Conservation (phyloP, 2,113 vertebrate genomes). For the Capricornis sumatraensis region DNA sequence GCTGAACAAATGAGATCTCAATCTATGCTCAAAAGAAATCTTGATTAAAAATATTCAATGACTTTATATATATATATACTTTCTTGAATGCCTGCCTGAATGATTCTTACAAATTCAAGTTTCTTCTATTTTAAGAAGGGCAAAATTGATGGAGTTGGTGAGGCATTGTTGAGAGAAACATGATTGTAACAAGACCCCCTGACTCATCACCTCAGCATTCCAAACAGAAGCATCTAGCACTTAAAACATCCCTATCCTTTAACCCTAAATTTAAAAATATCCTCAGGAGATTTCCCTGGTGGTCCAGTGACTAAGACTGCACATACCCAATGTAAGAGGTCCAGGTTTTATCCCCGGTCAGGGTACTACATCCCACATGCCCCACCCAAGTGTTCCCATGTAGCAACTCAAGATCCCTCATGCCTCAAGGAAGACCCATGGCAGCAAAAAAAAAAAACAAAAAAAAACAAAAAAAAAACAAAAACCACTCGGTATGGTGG, state of each 20-base stretch:
- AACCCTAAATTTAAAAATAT: not conserved
- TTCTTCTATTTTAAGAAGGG: not conserved
- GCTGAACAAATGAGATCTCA: not conserved
- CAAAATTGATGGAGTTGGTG: too few relatives aligned
- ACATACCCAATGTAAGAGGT: not conserved
- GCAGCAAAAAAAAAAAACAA: not conserved
- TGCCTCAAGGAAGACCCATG: not conserved
- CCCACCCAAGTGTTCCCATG: not conserved
- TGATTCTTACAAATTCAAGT: not conserved
- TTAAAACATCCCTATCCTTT: not conserved
- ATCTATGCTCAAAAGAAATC: not conserved
- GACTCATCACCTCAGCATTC: not conserved
- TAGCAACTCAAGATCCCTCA: not conserved
- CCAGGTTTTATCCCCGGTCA: not conserved
- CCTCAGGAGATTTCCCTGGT: not conserved
- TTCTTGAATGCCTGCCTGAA: not conserved
- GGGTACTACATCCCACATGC: not conserved
- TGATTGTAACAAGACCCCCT: not conserved
- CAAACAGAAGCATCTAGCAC: not conserved
- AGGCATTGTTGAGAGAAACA: not conserved
- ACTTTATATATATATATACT: not conserved
- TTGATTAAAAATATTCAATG: not conserved
- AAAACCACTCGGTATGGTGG: not conserved
- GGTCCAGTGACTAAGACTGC: not conserved
- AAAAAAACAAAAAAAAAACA: rapidly evolving